Conservation (phyloP, 1,140 invertebrate species). For the Elysia chlorotica region DNA sequence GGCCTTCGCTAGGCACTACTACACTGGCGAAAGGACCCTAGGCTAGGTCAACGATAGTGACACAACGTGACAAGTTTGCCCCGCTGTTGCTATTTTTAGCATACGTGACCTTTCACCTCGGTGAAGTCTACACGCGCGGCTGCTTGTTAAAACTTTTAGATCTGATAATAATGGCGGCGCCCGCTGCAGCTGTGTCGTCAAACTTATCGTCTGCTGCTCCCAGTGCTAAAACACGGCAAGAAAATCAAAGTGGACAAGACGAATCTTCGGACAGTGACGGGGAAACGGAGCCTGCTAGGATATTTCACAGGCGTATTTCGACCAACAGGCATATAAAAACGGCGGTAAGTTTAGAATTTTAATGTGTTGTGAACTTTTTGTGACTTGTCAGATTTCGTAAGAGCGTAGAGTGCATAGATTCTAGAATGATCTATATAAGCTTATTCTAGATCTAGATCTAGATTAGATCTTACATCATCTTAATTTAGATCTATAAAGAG, state of each 20-base stretch:
- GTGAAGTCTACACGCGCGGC: too few relatives aligned
- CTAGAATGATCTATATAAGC: background rate
- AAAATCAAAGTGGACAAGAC: background rate
- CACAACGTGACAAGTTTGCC: background rate
- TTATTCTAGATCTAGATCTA: background rate
- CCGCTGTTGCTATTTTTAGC: background rate
- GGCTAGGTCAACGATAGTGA: background rate
- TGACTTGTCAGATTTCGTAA: background rate
- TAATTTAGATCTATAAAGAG: too few relatives aligned
- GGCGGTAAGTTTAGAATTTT: background rate
- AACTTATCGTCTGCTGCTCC: too few relatives aligned
- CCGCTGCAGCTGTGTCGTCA: background rate
- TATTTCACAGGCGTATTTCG: constrained; percentile 10
- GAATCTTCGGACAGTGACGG: constrained; percentile 13
- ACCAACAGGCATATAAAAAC: constrained; percentile 12
- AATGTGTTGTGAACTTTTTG: background rate
- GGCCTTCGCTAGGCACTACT: background rate
- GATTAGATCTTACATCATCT: background rate
- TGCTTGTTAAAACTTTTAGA: background rate
- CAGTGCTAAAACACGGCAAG: too few relatives aligned
- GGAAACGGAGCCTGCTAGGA: constrained; percentile 3
- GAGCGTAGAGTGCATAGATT: background rate
- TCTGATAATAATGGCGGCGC: background rate
- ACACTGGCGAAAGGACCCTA: background rate
- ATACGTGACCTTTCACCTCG: constrained; percentile 4